Base-by-base conservation (phyloP, 2,797 vertebrate species). In the Champsocephalus gunnari region DNA sequence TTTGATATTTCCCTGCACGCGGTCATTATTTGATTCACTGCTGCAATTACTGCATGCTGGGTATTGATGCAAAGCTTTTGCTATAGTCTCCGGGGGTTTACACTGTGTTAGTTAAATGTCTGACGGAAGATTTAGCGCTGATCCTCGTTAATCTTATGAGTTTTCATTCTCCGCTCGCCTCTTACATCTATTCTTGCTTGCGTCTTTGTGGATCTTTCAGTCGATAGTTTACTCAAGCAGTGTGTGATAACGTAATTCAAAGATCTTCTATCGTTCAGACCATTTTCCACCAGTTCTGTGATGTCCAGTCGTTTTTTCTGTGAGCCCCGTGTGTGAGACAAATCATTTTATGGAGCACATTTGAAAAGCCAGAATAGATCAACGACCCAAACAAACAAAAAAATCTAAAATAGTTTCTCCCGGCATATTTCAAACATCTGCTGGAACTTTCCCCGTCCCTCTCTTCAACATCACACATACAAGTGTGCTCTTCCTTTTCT, bases 321-420 rank as follows among this genome's bases (percentile, higher is more conserved):
- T 0, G 47, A 75, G 54, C 54, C 9, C 17, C 0, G 9, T 21
- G 59, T 21, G 58, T 54, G 17, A 74, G 55, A 65, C 71, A 73
- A 62, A 80, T 78, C 79, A 75, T 79, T 75, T 66, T 54, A 21
- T 48, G 54, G 48, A 49, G 32, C 49, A 55, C 48, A 60, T 28
- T 28, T 73, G 81, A 81, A 63, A 76, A 87, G 61, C 56, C 68
- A 21, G 78, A 86, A 80, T 51, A 86, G 76, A 87, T 83, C 80
- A 85, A 71, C 79, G 61, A 76, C 61, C 71, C 53, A 79, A 68
- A 48, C 71, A 78, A 79, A 75, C 80, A 41, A 41, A 53, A 53
- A 38, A 77, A 74, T 79, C 78, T 71, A 55, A 82, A 85, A 85
- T 73, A 81, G 73, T 68, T 78, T 75, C 51, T 57, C 45, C 75